Evolutionary conservation across 1,140 invertebrate species (phyloP).

Genomic region (Leptoteleia sp.): DNA sequence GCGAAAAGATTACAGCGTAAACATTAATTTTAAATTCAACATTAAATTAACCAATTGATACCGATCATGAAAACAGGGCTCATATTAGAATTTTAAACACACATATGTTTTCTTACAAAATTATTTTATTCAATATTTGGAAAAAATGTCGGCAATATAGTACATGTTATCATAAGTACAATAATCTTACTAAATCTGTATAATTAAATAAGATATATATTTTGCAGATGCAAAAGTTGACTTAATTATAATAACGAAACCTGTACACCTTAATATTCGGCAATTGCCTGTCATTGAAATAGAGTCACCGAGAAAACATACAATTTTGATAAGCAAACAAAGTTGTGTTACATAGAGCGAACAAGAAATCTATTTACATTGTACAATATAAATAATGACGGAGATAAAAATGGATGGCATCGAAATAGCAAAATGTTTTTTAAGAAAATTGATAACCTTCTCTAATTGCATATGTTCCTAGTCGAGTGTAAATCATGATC

Average conservation of each 20-base stretch:
- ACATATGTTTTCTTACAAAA: conserved; percentile 31
- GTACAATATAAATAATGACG: conserved; percentile 25
- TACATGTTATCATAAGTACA: conserved; percentile 36
- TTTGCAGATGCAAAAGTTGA: neutral
- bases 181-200: conserved; percentile 16
- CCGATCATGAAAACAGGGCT: neutral
- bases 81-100: conserved; percentile 1
- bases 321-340: conserved; percentile 7
- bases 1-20: too few species aligned
- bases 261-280: neutral
- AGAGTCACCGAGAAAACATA: too few species aligned
- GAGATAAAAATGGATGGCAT: conserved; percentile 36
- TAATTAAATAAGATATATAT: conserved; percentile 5
- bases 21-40: neutral
- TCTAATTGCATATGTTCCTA: conserved; percentile 24
- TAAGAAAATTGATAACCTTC: conserved; percentile 17
- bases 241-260: conserved; percentile 10
- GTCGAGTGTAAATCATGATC: conserved; percentile 16
- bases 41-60: neutral
- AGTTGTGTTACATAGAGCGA: neutral
- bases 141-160: conserved; percentile 26
- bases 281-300: too few species aligned
- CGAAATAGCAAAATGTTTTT: conserved; percentile 24
- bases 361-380: too few species aligned
- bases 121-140: conserved; percentile 35